A percentile compares a stretch with the other conserved stretches of the same genome.
phyloP scores from a whole-genome alignment of 2,888 invertebrate genomes.

The Actias luna region DNA sequence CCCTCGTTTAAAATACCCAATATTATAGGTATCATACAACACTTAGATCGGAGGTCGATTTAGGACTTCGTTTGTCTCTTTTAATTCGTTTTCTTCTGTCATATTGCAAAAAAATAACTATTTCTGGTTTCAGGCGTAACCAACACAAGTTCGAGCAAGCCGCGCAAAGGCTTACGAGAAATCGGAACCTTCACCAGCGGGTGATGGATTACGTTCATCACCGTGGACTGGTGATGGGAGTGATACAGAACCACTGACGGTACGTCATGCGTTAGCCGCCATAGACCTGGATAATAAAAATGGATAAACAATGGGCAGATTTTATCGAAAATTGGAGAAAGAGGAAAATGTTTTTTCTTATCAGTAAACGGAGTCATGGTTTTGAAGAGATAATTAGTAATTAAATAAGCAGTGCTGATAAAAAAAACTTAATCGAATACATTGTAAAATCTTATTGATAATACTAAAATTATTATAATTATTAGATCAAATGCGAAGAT shows the following conservation, averaged over 20 bases:
- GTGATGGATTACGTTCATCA: conserved; percentile 42
- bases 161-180: conserved; percentile 69
- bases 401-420: too few relatives aligned
- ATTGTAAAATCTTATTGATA: background rate
- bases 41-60: too few relatives aligned
- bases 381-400: background rate
- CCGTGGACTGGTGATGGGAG: conserved; percentile 49
- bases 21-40: too few relatives aligned
- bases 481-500: background rate
- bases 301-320: background rate
- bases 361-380: background rate
- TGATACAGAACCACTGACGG: conserved; percentile 24
- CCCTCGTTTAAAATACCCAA: too few relatives aligned
- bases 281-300: background rate
- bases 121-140: conserved; percentile 82
- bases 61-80: background rate
- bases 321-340: background rate
- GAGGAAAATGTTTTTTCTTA: background rate
- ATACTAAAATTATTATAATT: background rate
- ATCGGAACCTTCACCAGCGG: conserved; percentile 44
- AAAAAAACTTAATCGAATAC: background rate
- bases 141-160: conserved; percentile 86
- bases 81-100: background rate
- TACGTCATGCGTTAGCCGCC: background rate
- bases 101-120: background rate